A percentile compares a stretch with the other conserved stretches of the same genome.
Conservation (phyloP, 2,888 invertebrate genomes). For the Apocheima hispidaria region DNA sequence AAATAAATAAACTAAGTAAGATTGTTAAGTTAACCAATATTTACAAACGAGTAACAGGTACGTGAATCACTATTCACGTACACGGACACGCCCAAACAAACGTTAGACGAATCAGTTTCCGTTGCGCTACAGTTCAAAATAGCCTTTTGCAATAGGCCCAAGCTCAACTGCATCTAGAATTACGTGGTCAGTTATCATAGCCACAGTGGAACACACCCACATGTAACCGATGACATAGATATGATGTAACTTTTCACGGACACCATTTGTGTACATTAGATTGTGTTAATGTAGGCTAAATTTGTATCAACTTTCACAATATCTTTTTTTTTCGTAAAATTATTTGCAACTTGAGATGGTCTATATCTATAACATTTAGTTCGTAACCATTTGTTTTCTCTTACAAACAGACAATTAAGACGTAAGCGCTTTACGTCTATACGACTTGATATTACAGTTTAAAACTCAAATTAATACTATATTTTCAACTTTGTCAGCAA, state of each 20-base stretch:
- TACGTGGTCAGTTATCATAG: conserved; percentile 31
- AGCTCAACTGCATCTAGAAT: conserved; percentile 12
- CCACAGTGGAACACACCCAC: conserved; percentile 24
- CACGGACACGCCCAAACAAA: background rate
- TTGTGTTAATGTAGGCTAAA: background rate
- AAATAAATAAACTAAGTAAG: too few species aligned
- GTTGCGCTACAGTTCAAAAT: conserved; percentile 18
- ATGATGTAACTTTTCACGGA: conserved; percentile 45
- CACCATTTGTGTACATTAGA: conserved; percentile 18
- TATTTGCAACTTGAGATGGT: background rate
- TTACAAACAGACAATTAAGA: background rate
- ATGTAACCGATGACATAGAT: conserved; percentile 30
- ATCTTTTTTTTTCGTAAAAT: too few species aligned
- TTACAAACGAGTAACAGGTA: too few species aligned
- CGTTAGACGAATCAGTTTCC: background rate
- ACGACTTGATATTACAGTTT: background rate
- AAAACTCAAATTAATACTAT: background rate
- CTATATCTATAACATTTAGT: background rate
- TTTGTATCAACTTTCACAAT: too few species aligned
- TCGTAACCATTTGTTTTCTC: background rate
- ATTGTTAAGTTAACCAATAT: too few species aligned
- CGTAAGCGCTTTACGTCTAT: background rate
- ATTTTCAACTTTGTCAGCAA: background rate
- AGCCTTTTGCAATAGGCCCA: conserved; percentile 14
- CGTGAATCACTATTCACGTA: too few species aligned